phyloP scores from a whole-genome alignment of 2,113 vertebrate species.

The Chamaetylas fuelleborni region DNA sequence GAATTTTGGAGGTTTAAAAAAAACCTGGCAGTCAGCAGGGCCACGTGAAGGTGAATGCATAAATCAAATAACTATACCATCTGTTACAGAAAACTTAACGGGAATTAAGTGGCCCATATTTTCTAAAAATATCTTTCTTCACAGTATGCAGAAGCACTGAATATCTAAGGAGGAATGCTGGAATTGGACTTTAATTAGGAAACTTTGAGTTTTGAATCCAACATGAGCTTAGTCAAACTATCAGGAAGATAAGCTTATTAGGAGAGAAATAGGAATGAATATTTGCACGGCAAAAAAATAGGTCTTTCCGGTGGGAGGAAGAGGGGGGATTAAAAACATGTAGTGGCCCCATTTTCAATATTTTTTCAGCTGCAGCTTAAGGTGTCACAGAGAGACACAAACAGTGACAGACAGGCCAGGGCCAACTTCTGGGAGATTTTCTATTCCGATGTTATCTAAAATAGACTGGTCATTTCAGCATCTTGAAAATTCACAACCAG shows the following conservation, averaged over 20 bases:
- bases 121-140: slow-evolving; percentile 73
- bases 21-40: slow-evolving; percentile 71
- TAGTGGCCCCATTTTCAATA: not conserved
- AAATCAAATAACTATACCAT: slow-evolving; percentile 74
- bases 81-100: slow-evolving; percentile 74
- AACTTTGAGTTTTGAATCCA: slow-evolving; percentile 39
- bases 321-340: not conserved
- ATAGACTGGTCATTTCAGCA: not conserved
- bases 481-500: not conserved
- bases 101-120: slow-evolving; percentile 69
- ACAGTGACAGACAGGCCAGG: not conserved
- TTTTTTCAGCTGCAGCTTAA: not conserved
- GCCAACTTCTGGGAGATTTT: not conserved
- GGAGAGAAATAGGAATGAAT: not conserved
- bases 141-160: slow-evolving; percentile 50
- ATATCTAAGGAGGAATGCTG: slow-evolving; percentile 46
- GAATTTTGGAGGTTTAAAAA: slow-evolving; percentile 46
- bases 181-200: slow-evolving; percentile 61
- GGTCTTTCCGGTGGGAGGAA: not conserved
- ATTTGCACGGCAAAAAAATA: not conserved
- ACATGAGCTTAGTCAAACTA: slow-evolving; percentile 35
- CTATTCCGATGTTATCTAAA: not conserved
- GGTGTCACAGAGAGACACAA: not conserved
- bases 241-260: slow-evolving; percentile 30
- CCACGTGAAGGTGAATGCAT: slow-evolving; percentile 72